Evolutionary conservation across 2,797 vertebrate genomes (phyloP), one percentile per base, ranked within the genome.

Genomic region (Phataginus tricuspis): DNA sequence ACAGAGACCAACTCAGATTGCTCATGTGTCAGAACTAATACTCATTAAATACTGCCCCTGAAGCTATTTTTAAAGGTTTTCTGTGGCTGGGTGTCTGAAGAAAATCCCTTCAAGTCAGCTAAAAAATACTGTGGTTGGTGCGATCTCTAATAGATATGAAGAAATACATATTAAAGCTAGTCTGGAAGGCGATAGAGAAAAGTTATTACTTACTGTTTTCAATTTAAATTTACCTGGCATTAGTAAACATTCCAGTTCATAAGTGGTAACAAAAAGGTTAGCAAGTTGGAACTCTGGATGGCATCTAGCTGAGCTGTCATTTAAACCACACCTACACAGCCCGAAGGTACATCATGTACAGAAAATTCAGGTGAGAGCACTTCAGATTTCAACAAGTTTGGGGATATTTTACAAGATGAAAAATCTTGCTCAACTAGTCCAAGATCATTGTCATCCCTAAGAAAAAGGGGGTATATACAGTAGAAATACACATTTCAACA

Each of bases 31-130:
- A 74, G 61, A 86, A 82, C 12, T 37, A 63, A 74, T 7, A 5
- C 29, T 23, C 11, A 79, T 42, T 83, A 49, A 96, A 51, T 39
- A 39, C n/a, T 45, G 11, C 15, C 86, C 71, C 89, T 29, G 19
- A 79, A 71, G 71, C 23, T 90, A 82, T 63, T 92, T 57, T 86
- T n/a, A 75, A 90, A 80, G 66, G n/a, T 64, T 31, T 78, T 87
- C 64, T 68, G 71, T 61, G n/a, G 31, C 39, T 9, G 66, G 3
- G 19, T 64, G 13, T 72, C 85, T 93, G 71, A 82, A 95, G 45
- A 83, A 87, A 96, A 82, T 57, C n/a, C 61, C 25, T 90, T 39
- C 11, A 45, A 87, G 69, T 71, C 23, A 92, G 64, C 55, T 90
- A 49, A 82, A 77, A 91, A 69, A 51, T n/a, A 31, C 42, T 37